Percentiles rank a stretch among this genome's conserved stretches.
These are phyloP conservation scores for Empis livida DNA, from an alignment of 2,888 invertebrate genomes.

Conservation along the genomic window DNA sequence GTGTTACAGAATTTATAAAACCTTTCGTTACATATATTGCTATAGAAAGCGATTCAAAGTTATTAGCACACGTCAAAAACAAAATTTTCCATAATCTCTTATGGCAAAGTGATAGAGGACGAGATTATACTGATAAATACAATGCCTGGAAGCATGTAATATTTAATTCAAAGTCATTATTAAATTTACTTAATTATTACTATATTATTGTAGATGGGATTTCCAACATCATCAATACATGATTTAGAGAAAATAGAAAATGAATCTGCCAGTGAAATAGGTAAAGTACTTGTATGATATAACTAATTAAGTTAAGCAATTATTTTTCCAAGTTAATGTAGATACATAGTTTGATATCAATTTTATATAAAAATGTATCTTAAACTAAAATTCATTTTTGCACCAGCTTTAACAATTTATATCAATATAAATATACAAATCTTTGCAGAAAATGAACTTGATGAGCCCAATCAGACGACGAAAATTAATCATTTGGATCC, in stretches of 20 bases:
- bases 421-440: too few species aligned
- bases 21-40: slow-evolving; percentile 55
- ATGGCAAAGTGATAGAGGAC: slow-evolving; percentile 53
- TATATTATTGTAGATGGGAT: slow-evolving; percentile 47
- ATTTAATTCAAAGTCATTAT: background rate
- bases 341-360: too few species aligned
- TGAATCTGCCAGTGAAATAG: slow-evolving; percentile 32
- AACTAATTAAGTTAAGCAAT: too few species aligned
- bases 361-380: too few species aligned
- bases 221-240: slow-evolving; percentile 54
- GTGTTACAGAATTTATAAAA: slow-evolving; percentile 47
- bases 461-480: too few species aligned
- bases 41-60: slow-evolving; percentile 38
- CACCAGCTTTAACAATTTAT: too few species aligned
- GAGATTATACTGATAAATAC: slow-evolving; percentile 51
- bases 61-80: slow-evolving; percentile 40
- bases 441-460: too few species aligned
- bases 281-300: slow-evolving; percentile 17
- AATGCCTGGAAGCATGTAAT: slow-evolving; percentile 53
- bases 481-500: slow-evolving; percentile 45
- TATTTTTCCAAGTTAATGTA: too few species aligned
- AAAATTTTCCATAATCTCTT: slow-evolving; percentile 57
- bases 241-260: slow-evolving; percentile 44
- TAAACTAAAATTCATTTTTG: too few species aligned
- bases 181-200: background rate